phyloP scores from a whole-genome alignment of 2,888 invertebrate genomes.

The Nemapogon koenigi region DNA sequence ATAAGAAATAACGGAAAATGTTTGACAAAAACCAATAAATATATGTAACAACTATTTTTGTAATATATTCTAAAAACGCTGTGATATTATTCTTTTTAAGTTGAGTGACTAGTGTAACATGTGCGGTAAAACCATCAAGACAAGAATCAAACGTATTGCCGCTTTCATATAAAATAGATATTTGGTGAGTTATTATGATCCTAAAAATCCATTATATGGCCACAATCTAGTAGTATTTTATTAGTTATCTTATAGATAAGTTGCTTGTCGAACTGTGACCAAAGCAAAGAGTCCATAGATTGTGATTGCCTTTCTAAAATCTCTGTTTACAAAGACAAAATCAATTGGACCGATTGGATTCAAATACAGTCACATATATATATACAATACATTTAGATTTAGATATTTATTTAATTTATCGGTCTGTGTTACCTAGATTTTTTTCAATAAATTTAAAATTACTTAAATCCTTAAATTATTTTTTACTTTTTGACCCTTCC shows the following conservation, averaged over 20 bases:
- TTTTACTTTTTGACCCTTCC: no score
- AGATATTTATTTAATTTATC: no score
- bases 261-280: background rate
- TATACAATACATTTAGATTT: no score
- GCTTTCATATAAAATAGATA: constrained; percentile 4
- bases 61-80: constrained; percentile 3
- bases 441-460: background rate
- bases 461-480: background rate
- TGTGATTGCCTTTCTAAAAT: background rate
- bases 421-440: background rate
- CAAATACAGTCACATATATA: no score
- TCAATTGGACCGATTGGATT: no score
- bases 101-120: constrained; percentile 23
- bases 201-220: no score
- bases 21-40: constrained; percentile 38
- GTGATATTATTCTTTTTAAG: no score
- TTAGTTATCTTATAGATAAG: background rate
- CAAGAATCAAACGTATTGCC: constrained; percentile 22
- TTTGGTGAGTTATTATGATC: constrained; percentile 7
- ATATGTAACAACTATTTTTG: constrained; percentile 44
- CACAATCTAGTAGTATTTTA: no score
- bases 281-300: background rate
- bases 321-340: no score
- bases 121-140: constrained; percentile 52
- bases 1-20: constrained; percentile 54